These are phyloP conservation scores for Beris chalybata DNA, from an alignment of 2,888 invertebrate species.

Conservation along the genomic window DNA sequence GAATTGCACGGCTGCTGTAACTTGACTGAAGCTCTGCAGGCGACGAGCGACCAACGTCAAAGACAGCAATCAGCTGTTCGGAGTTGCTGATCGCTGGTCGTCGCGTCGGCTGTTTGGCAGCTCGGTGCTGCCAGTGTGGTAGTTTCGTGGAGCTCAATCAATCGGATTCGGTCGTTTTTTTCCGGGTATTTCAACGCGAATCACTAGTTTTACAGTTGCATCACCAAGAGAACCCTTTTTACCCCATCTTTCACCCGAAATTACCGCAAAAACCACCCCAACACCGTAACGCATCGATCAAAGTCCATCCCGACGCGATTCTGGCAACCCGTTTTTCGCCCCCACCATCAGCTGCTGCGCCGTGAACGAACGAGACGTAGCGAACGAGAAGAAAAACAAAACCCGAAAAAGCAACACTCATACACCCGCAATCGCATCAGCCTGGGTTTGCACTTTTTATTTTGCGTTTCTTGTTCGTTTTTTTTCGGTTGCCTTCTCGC, in stretches of 20 bases:
- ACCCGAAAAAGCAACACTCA: constrained; percentile 11
- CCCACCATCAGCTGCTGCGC: constrained; percentile 8
- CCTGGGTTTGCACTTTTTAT: constrained; percentile 2
- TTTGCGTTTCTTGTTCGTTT: constrained; percentile 14
- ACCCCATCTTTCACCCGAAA: no score
- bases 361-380: background rate
- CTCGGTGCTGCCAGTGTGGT: no score
- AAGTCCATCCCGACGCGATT: background rate
- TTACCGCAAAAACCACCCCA: no score
- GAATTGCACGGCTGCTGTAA: constrained; percentile 15
- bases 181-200: no score
- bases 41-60: no score
- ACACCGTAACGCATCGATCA: background rate
- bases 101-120: no score
- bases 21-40: constrained; percentile 3
- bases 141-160: no score
- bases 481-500: background rate
- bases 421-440: constrained; percentile 7
- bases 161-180: no score
- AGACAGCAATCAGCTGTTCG: no score
- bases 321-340: constrained; percentile 9
- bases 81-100: no score
- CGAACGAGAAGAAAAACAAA: constrained; percentile 18
- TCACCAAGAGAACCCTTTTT: no score
- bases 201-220: no score